Evolutionary conservation across 2,113 vertebrate species (phyloP), one percentile per base, ranked within the genome.

Genomic region (Eidolon helvum): DNA sequence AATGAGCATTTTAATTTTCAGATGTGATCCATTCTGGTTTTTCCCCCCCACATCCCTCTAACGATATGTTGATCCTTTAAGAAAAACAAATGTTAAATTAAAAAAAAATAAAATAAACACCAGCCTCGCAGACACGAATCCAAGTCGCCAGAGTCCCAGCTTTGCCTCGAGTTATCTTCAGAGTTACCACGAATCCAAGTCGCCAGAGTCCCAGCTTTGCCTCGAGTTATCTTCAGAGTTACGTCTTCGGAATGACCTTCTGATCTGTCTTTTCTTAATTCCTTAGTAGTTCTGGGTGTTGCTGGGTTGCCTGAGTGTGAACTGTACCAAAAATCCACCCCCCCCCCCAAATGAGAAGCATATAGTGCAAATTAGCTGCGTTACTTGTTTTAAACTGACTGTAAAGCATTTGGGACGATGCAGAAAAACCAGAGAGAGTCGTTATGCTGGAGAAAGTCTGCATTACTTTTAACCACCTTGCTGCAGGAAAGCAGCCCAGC

Each of bases 1-100:
- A 61, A 61, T 40, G 80, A 85, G 50, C 77, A 83, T 78, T 93
- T 96, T 96, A 75, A 95, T 91, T 91, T 91, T 63, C 59, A 82
- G 40, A 55, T 75, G 66, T 59, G 57, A 93, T 33, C 26, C n/a
- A 53, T 57, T 38, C 88, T 65, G 21, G 10, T 30, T 59, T 40
- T 85, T 90, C 14, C 5, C 21, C 40, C 26, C 38, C 7, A 57
- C n/a, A 5, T 86, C 43, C n/a, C 9, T 74, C 30, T n/a, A 61
- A 92, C 30, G 57, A 92, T 1, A 4, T 59, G 77, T 78, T 74
- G 71, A 80, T 86, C 38, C n/a, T 87, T 48, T 53, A 92, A 90
- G 40, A 61, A 63, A 95, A 74, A 61, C 16, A 59, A 71, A 77
- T 35, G 4, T 89, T 71, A 63, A 19, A 40, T 50, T 30, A 16